Base-by-base conservation (phyloP, 2,888 invertebrate genomes). In the Pristionchus maxplancki region DNA sequence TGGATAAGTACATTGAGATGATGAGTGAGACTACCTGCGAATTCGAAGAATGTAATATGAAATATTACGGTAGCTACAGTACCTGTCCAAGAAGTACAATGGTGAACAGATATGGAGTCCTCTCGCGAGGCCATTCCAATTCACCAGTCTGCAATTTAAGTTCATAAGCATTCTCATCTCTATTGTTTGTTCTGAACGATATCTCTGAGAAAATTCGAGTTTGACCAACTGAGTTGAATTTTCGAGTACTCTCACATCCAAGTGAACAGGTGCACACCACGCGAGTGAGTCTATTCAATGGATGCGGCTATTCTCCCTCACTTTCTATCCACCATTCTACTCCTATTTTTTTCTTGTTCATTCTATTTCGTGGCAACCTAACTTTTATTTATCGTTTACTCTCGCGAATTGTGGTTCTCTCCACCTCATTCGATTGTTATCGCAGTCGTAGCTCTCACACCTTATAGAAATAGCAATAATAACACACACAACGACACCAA, bases 1-100 rank as follows among this genome's bases (percentile, higher is more conserved):
- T 58, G 50, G 86, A 34, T 48, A 87, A 50, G 34, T 50, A 4
- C 86, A 87, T 87, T 31, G 86, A 87, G 86, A 71, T 17, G 0
- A 87, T 31, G 24, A 87, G 86, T 2, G 86, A 58, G 31, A 50
- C 48, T 37, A 87, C 67, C 86, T 87, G 67, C 20, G 64, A 24
- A 11, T 0, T 24, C 9, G 11, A 24, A 31, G 20, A 71, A 31
- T 82, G 34, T 11, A 24, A 50, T 82, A 53, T 0, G 8, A 31
- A 28, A 11, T 6, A 64, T 64, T 64, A 28, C 64, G 64, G 28
- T 28, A 64, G n/a, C 9, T 48, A 78, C 71, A 17, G 31, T 71
- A 87, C 86, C 86, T 87, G 86, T 34, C 86, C 86, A 13, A 71
- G 34, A 2, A 87, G 50, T 2, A 87, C 86, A 71, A 87, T 71